Evolutionary conservation across 2,797 vertebrate genomes (phyloP), one percentile per base, ranked within the genome.

Genomic region (Pseudomugil gertrudae): DNA sequence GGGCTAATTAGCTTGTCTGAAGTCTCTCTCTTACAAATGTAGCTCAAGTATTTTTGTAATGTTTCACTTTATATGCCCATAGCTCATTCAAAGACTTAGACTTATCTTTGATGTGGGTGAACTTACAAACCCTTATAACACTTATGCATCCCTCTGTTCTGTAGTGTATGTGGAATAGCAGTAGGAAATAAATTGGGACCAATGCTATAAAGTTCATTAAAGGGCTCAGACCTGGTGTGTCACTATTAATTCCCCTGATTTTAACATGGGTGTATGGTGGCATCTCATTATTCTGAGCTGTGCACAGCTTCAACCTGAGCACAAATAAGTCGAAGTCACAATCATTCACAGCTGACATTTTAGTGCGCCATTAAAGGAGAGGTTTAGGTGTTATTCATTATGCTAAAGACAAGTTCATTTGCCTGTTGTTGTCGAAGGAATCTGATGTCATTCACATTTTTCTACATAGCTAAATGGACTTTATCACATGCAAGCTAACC

Each of bases 221-320:
- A 36, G 15, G 27, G 29, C 57, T 63, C 5, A 4, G 23, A 55
- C 13, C 50, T 14, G 19, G 40, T 33, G 69, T 74, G 51, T 54
- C 53, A 35, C 38, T 19, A 21, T 35, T 60, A 65, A 68, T 62
- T 43, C 32, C 52, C 61, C 45, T 55, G 70, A 36, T 66, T 66
- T 29, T 32, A 65, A 27, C 52, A 17, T 64, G 27, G 38, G 6
- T 5, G 11, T 55, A 62, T 63, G 33, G 19, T 52, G 52, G 60
- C 32, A 35, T 50, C 19, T 33, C 5, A 58, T 60, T 67, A 35
- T 66, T 53, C 15, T 63, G 10, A 52, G 27, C 35, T 66, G 33
- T 65, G 29, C 15, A n/a, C 50, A 51, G 32, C 26, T 63, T 76
- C 63, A 65, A 35, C 33, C 30, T 33, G 29, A 80, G 33, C 33